Conservation (phyloP, 92 coral and sea anemone species). For the Parazoanthus swiftii region DNA sequence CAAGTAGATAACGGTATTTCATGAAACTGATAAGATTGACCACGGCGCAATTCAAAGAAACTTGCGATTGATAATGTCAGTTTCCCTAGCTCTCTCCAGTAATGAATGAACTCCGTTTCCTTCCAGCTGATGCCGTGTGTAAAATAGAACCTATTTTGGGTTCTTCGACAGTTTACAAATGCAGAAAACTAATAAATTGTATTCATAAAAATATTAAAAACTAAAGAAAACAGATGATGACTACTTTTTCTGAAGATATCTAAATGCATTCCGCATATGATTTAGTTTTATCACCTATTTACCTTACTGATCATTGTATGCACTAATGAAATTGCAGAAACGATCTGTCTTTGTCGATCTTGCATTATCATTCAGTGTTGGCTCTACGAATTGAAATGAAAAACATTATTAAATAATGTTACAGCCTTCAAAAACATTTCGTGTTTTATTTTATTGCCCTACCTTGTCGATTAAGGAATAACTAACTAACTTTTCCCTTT, state of each 20-base stretch:
- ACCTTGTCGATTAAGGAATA: background rate
- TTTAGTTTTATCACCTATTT: too few relatives aligned
- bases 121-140: constrained; percentile 4
- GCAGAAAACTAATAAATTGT: background rate
- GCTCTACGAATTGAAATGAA: background rate
- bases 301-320: background rate
- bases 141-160: background rate
- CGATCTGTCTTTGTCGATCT: too few relatives aligned
- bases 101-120: background rate
- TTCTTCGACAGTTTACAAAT: background rate
- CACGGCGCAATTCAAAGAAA: background rate
- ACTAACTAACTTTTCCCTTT: background rate
- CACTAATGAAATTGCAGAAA: background rate
- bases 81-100: background rate
- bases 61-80: background rate
- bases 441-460: background rate
- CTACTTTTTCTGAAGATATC: background rate
- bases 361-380: background rate
- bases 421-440: background rate
- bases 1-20: background rate
- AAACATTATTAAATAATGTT: background rate
- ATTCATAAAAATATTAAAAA: background rate
- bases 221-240: background rate
- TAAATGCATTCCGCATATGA: too few relatives aligned
- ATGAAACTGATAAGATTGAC: background rate